phyloP scores from a whole-genome alignment of 2,797 vertebrate genomes.

The Erethizon dorsatum region DNA sequence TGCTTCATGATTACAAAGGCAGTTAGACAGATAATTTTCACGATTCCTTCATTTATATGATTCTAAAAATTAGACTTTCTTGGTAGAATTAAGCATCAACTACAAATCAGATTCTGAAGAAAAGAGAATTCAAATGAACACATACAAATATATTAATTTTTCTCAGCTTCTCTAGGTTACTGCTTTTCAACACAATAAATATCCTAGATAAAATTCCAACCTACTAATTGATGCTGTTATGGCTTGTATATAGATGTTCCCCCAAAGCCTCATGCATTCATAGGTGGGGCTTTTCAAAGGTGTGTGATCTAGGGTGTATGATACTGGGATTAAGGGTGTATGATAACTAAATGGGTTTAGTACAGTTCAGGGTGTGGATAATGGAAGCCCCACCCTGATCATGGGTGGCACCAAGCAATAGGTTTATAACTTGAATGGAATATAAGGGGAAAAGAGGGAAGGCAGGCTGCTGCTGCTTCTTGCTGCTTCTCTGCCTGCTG shows the following conservation, averaged over 20 bases:
- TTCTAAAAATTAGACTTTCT: constrained; percentile 44
- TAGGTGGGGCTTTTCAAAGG: not conserved
- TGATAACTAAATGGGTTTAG: not conserved
- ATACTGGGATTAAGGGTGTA: not conserved
- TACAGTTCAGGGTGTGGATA: not conserved
- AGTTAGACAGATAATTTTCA: constrained; percentile 34
- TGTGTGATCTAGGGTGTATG: not conserved
- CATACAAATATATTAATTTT: not conserved
- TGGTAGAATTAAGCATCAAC: not conserved
- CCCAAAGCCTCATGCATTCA: not conserved
- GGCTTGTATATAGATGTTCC: too few species aligned
- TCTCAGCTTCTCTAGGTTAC: not conserved
- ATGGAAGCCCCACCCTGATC: not conserved
- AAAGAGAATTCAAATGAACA: constrained; percentile 29
- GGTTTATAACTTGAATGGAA: not conserved
- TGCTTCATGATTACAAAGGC: not conserved
- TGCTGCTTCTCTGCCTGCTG: not conserved
- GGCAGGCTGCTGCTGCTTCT: not conserved
- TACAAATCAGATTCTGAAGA: constrained; percentile 29
- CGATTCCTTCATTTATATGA: not conserved
- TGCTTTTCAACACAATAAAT: constrained; percentile 19
- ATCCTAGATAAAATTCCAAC: constrained; percentile 15
- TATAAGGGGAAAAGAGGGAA: not conserved
- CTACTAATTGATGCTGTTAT: not conserved
- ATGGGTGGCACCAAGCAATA: not conserved